Conservation (phyloP, 2,113 vertebrate species). For the Rhineura floridana region DNA sequence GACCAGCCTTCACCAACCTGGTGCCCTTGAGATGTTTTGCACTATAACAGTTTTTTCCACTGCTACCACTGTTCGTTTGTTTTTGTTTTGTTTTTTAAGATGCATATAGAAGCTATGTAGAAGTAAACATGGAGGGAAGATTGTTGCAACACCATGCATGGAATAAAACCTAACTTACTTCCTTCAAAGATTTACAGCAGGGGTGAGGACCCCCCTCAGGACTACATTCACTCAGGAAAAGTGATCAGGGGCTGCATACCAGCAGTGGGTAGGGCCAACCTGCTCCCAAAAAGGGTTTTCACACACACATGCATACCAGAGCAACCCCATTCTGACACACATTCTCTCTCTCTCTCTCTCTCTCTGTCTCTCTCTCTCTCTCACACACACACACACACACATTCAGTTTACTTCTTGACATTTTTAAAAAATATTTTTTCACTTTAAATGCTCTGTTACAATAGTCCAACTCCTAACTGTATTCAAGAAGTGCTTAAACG, state of each 20-base stretch:
- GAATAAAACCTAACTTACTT: background rate
- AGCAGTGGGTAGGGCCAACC: background rate
- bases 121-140: background rate
- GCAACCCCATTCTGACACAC: no score
- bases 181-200: no score
- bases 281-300: background rate
- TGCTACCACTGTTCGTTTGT: background rate
- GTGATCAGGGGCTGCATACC: background rate
- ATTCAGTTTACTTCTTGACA: background rate
- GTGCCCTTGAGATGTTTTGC: background rate
- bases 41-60: background rate
- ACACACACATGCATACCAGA: background rate
- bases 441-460: background rate
- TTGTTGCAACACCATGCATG: background rate
- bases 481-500: constrained; percentile 6
- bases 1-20: background rate
- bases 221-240: no score
- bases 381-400: background rate
- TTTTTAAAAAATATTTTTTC: background rate
- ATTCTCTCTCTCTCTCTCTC: no score
- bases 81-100: no score
- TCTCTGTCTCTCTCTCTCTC: background rate
- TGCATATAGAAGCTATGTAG: background rate
- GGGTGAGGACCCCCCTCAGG: no score
- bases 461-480: background rate